A percentile compares a stretch with the other conserved stretches of the same genome.
Conservation (phyloP, 2,888 invertebrate species). For the Macropis europaea region DNA sequence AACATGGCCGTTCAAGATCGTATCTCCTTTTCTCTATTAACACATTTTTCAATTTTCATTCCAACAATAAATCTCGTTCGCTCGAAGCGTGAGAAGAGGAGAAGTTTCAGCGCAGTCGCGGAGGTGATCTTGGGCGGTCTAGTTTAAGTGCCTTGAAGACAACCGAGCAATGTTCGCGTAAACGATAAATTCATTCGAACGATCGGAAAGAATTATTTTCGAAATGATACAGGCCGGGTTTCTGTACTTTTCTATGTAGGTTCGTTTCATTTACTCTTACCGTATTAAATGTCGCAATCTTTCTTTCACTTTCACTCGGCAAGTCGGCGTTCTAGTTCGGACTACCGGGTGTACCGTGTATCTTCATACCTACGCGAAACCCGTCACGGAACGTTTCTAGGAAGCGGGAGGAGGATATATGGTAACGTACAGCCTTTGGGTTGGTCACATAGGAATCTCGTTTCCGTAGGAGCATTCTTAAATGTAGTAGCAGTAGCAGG, state of each 20-base stretch:
- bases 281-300: conserved; percentile 1
- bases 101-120: no score
- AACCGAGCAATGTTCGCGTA: no score
- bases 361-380: conserved; percentile 28
- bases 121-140: no score
- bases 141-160: no score
- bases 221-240: no score
- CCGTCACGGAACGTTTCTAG: conserved; percentile 16
- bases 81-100: no score
- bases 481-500: conserved; percentile 5
- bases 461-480: conserved; percentile 29
- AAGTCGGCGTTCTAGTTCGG: conserved; percentile 19
- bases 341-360: conserved; percentile 20
- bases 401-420: conserved; percentile 31
- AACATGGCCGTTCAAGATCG: no score
- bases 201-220: not conserved
- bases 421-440: conserved; percentile 61
- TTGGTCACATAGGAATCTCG: conserved; percentile 49
- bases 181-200: no score
- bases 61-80: no score
- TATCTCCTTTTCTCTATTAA: not conserved
- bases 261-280: not conserved
- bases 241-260: no score
- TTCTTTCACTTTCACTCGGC: conserved; percentile 14
- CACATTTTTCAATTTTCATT: no score